A percentile compares a stretch with the other conserved stretches of the same genome.
These are phyloP conservation scores for Brachyptera putata DNA, from an alignment of 2,888 invertebrate genomes.

Conservation along the genomic window DNA sequence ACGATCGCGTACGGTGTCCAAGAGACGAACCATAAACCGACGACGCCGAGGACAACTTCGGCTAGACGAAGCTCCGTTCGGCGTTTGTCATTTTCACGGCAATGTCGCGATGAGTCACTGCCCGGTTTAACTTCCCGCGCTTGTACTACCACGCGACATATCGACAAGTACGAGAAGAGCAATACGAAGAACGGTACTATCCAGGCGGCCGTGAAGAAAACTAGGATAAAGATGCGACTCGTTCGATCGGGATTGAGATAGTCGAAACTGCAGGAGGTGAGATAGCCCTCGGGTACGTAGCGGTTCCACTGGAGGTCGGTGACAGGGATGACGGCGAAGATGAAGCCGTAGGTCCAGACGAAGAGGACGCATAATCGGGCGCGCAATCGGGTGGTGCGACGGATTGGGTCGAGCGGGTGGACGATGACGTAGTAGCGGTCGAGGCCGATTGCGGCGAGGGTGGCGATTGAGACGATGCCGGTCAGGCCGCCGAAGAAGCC, in stretches of 20 bases:
- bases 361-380: slow-evolving; percentile 58
- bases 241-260: slow-evolving; percentile 53
- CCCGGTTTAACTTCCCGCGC: slow-evolving; percentile 44
- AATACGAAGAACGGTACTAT: slow-evolving; percentile 67
- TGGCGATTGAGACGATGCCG: slow-evolving; percentile 76
- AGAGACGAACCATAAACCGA: slow-evolving; percentile 69
- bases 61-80: slow-evolving; percentile 70
- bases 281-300: slow-evolving; percentile 79
- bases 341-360: slow-evolving; percentile 69
- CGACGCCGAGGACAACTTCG: slow-evolving; percentile 62
- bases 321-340: too few relatives aligned
- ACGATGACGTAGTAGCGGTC: slow-evolving; percentile 81
- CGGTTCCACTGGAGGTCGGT: slow-evolving; percentile 55
- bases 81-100: slow-evolving; percentile 59
- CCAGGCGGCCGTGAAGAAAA: slow-evolving; percentile 73
- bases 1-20: slow-evolving; percentile 82
- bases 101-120: slow-evolving; percentile 51
- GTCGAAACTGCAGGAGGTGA: slow-evolving; percentile 83
- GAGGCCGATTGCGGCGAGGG: slow-evolving; percentile 72
- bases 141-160: slow-evolving; percentile 59
- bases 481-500: slow-evolving; percentile 77
- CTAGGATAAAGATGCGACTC: slow-evolving; percentile 65
- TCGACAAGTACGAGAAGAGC: slow-evolving; percentile 66
- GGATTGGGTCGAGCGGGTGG: slow-evolving; percentile 65
- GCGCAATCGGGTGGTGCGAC: slow-evolving; percentile 57